Conservation (phyloP, 1,140 invertebrate species). For the Artemia franciscana region DNA sequence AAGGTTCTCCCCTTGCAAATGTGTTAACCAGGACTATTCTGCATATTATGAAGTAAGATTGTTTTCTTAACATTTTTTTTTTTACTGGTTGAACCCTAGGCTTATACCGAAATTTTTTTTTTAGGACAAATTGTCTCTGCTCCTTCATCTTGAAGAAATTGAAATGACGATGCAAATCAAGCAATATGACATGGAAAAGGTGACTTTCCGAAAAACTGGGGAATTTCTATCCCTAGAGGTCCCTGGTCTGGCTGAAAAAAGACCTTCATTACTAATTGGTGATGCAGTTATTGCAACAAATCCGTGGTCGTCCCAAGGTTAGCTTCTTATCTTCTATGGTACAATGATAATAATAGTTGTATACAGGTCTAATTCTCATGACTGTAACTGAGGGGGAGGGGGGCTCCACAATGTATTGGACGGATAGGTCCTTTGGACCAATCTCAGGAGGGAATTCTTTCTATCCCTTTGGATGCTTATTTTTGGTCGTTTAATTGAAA, state of each 20-base stretch:
- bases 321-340: constrained; percentile 14
- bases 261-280: constrained; percentile 57
- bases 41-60: no score
- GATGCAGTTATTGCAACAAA: constrained; percentile 37
- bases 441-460: no score
- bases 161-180: constrained; percentile 33
- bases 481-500: no score
- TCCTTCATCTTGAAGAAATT: constrained; percentile 54
- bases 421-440: no score
- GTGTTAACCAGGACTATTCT: constrained; percentile 25
- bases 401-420: no score
- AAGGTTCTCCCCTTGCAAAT: constrained; percentile 21
- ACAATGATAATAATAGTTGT: no score
- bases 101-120: constrained; percentile 25
- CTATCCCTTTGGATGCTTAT: no score
- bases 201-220: constrained; percentile 31
- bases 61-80: constrained; percentile 23
- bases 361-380: no score
- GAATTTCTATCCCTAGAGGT: constrained; percentile 43
- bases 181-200: constrained; percentile 39
- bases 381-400: no score
- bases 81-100: no score
- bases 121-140: constrained; percentile 31
- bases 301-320: constrained; percentile 15
- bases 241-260: constrained; percentile 49